Conservation (phyloP, 2,888 invertebrate genomes). For the Anagyrus pseudococci region DNA sequence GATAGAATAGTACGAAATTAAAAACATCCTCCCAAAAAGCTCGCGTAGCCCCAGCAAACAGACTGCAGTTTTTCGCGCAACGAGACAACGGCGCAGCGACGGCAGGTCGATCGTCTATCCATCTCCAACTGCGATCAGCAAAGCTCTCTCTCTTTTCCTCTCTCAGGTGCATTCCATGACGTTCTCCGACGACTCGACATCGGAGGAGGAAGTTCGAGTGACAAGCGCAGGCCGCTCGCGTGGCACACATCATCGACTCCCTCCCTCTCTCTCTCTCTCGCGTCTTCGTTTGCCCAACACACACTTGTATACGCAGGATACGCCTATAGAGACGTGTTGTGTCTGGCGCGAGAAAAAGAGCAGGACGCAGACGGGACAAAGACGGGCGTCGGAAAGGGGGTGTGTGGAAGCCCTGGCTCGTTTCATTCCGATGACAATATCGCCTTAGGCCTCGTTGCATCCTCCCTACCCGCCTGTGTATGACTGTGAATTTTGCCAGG, state of each 20-base stretch:
- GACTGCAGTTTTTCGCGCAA: too few relatives aligned
- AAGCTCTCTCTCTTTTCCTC: too few relatives aligned
- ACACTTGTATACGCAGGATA: slow-evolving; percentile 37
- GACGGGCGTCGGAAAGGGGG: slow-evolving; percentile 14
- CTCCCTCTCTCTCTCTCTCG: too few relatives aligned
- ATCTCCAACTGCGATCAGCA: too few relatives aligned
- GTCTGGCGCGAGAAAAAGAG: slow-evolving; percentile 22
- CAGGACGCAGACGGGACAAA: too few relatives aligned
- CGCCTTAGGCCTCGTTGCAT: slow-evolving; percentile 57
- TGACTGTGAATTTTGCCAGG: neutral
- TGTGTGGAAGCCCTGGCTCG: slow-evolving; percentile 38
- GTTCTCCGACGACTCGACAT: too few relatives aligned
- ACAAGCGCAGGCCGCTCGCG: slow-evolving; percentile 42
- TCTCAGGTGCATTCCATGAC: slow-evolving; percentile 2
- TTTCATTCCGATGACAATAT: slow-evolving; percentile 59
- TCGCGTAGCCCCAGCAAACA: too few relatives aligned
- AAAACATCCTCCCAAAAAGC: too few relatives aligned
- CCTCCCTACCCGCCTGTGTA: neutral
- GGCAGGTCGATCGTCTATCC: too few relatives aligned
- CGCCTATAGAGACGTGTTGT: neutral
- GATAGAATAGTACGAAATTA: too few relatives aligned
- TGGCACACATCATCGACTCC: slow-evolving; percentile 20
- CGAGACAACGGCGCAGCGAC: too few relatives aligned
- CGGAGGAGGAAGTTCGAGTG: slow-evolving; percentile 44
- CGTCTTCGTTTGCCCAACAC: too few relatives aligned